These are phyloP conservation scores for Pagrus major DNA, from an alignment of 2,113 vertebrate species.

Conservation along the genomic window DNA sequence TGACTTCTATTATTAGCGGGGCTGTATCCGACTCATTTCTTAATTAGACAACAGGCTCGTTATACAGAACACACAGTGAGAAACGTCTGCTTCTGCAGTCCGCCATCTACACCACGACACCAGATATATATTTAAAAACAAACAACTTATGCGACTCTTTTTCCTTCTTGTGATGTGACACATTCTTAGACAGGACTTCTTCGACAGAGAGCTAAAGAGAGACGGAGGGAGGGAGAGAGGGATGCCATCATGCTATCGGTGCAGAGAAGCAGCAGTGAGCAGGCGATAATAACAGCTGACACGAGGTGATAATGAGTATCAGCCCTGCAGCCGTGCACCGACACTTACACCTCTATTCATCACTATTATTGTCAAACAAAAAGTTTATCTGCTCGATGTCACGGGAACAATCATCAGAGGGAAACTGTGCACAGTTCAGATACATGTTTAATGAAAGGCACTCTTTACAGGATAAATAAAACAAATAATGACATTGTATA, in stretches of 20 bases:
- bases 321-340: constrained; percentile 21
- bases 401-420: constrained; percentile 5
- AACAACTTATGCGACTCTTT: not conserved
- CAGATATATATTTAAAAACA: constrained; percentile 4
- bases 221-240: not conserved
- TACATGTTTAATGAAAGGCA: constrained; percentile 86
- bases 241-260: constrained; percentile 24
- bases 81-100: constrained; percentile 36
- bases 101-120: constrained; percentile 6
- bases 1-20: constrained; percentile 3
- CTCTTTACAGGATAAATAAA: constrained; percentile 80
- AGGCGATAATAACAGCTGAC: constrained; percentile 51
- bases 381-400: too few relatives aligned
- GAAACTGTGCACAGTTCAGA: constrained; percentile 46
- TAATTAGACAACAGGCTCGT: constrained; percentile 15
- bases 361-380: constrained; percentile 34
- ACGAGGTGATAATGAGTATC: constrained; percentile 53
- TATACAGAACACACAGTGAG: not conserved
- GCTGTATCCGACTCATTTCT: constrained; percentile 1
- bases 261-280: constrained; percentile 18
- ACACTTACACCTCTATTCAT: constrained; percentile 43
- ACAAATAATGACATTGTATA: constrained; percentile 72
- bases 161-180: constrained; percentile 29
- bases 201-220: not conserved
- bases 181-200: constrained; percentile 8